Evolutionary conservation across 2,113 vertebrate genomes (phyloP).

Genomic region (Phyllopteryx taeniolatus): DNA sequence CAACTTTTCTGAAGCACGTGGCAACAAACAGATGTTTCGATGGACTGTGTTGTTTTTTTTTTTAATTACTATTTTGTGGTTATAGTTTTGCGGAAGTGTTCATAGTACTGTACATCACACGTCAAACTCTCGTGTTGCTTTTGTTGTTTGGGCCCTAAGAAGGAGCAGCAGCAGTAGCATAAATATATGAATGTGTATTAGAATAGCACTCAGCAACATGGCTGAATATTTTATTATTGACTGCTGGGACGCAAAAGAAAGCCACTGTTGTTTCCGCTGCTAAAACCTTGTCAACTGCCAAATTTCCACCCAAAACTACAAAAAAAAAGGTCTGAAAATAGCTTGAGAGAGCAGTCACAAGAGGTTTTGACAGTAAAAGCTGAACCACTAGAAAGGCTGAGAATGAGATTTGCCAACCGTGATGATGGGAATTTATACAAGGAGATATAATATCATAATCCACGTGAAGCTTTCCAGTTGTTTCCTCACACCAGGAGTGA

Average conservation of each 20-base stretch:
- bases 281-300: constrained; percentile 2
- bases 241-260: constrained; percentile 32
- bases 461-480: constrained; percentile 17
- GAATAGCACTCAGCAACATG: constrained; percentile 51
- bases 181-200: constrained; percentile 61
- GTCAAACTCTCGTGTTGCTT: constrained; percentile 18
- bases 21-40: constrained; percentile 30
- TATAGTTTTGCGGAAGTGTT: not conserved
- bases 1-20: constrained; percentile 36
- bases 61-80: not conserved
- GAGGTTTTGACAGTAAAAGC: constrained; percentile 15
- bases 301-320: not conserved
- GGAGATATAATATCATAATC: constrained; percentile 28
- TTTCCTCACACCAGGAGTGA: constrained; percentile 5
- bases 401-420: constrained; percentile 18
- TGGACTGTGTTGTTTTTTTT: not conserved
- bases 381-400: not conserved
- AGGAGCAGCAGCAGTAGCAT: constrained; percentile 37
- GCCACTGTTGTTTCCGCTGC: not conserved
- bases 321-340: constrained; percentile 6
- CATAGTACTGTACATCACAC: not conserved
- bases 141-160: constrained; percentile 31
- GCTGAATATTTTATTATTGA: constrained; percentile 60
- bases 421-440: constrained; percentile 6
- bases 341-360: not conserved